Evolutionary conservation across 1,140 invertebrate species (phyloP), one percentile per base, ranked within the genome.

Genomic region (Lanistes nyassanus): DNA sequence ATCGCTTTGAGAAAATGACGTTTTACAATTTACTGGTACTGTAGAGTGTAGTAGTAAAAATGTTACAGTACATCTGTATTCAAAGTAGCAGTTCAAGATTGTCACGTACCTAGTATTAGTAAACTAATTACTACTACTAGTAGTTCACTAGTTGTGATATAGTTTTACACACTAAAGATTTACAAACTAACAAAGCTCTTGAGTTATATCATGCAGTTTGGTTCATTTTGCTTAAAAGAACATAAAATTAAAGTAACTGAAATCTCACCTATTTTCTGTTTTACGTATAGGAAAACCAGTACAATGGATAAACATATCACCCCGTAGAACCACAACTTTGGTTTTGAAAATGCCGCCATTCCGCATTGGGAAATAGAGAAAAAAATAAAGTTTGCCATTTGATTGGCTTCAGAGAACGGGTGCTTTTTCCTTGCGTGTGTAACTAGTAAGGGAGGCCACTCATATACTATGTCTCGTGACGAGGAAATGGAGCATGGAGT

Each of bases 291-390:
- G 9, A 62, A n/a, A 7, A 39, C 9, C 34, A 26, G 21, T 29
- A 56, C 23, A 13, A 75, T 21, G 1, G 13, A n/a, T 0, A 64
- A 29, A 16, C 53, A 37, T 16, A 23, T 56, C 6, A 51, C n/a
- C n/a, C n/a, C n/a, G n/a, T n/a, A 36, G 3, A 23, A 23, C 13
- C 51, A 53, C n/a, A 39, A 66, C 51, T 47, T 19, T 51, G 39
- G 34, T 67, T 75, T 75, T 64, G 55, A 67, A 56, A 16, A 36
- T 75, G 36, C 62, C 73, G 73, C 73, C 73, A 75, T 75, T 51
- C 67, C 67, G 62, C 51, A 31, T 53, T 21, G 39, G 11, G 29
- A n/a, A 21, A 4, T 34, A 0, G 37, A 29, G 2, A 66, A 7
- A 9, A 31, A 13, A 34, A 34, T 64, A 16, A 29, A 13, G 31